phyloP scores from a whole-genome alignment of 1,140 invertebrate genomes.

The Drosophila parvula region DNA sequence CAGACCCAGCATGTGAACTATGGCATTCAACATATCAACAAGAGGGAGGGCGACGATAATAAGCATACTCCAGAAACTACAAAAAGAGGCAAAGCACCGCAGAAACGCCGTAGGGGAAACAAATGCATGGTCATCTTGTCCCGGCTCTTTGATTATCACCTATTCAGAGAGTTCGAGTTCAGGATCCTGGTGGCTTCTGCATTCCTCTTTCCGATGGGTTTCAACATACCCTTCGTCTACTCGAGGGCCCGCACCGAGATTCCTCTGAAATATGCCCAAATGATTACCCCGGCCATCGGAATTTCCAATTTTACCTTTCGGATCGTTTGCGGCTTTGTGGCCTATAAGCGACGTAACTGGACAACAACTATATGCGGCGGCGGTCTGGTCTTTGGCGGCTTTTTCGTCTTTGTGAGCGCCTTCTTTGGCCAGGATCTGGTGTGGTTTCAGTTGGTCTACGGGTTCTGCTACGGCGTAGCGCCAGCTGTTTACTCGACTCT shows the following conservation, averaged over 20 bases:
- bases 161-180: conserved; percentile 65
- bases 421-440: conserved; percentile 63
- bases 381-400: conserved; percentile 67
- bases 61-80: no score
- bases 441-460: conserved; percentile 90
- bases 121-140: conserved; percentile 34
- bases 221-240: conserved; percentile 78
- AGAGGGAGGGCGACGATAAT: background rate
- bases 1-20: conserved; percentile 56
- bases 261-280: conserved; percentile 24
- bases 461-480: conserved; percentile 93
- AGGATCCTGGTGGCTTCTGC: conserved; percentile 59
- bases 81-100: background rate
- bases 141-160: conserved; percentile 63
- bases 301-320: conserved; percentile 54
- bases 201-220: conserved; percentile 73
- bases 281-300: conserved; percentile 69
- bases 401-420: conserved; percentile 56
- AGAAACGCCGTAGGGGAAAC: conserved; percentile 17
- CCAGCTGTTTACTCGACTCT: conserved; percentile 85
- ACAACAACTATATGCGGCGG: conserved; percentile 63
- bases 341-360: conserved; percentile 54
- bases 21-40: conserved; percentile 51
- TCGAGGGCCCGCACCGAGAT: conserved; percentile 54
- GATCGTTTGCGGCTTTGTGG: conserved; percentile 61